Evolutionary conservation across 35 echinoderm and acorn worm species (phyloP), one percentile per base, ranked within the genome.

Genomic region (Patiria miniata): DNA sequence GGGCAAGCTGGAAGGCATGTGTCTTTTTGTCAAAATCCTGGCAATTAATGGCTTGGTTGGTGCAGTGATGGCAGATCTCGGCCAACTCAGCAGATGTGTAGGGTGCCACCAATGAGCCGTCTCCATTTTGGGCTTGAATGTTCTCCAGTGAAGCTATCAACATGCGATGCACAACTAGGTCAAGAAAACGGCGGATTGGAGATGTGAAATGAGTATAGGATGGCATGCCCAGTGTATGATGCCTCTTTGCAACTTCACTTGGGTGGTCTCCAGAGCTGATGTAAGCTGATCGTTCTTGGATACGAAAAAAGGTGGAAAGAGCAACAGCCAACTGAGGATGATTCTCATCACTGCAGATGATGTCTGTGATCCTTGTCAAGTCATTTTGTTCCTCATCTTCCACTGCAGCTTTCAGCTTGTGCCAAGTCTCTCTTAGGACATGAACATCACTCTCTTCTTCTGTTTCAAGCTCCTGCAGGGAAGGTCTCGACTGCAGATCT

Each of bases 141-240:
- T 37, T 5, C 23, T 80, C 26, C 38, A 93, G 34, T 36, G 44
- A 1, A 81, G 88, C 79, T 0, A 86, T 79, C n/a, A 98, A 40
- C 85, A 98, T 81, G 19, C 95, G 79, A 50, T 98, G 95, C 8
- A 98, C 95, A 2, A 98, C 89, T 17, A 98, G 81, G 37, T 97
- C 95, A 36, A 93, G 91, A 53, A 87, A 97, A 18, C 95, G 79
- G 33, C 95, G 89, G 12, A 97, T 97, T 9, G 95, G 95, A 68
- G 95, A 97, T 42, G 95, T 97, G 68, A 97, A 97, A 51, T 97
- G 95, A 21, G 91, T 93, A 59, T 97, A 97, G 18, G 80, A 77
- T 8, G 83, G 51, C 77, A 87, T 80, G 10, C 85, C 53, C 44
- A 98, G 88, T 17, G 95, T 94, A 47, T 84, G 89, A 61, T 98